Conservation (phyloP, 2,888 invertebrate genomes). For the Cheilosia grossa region DNA sequence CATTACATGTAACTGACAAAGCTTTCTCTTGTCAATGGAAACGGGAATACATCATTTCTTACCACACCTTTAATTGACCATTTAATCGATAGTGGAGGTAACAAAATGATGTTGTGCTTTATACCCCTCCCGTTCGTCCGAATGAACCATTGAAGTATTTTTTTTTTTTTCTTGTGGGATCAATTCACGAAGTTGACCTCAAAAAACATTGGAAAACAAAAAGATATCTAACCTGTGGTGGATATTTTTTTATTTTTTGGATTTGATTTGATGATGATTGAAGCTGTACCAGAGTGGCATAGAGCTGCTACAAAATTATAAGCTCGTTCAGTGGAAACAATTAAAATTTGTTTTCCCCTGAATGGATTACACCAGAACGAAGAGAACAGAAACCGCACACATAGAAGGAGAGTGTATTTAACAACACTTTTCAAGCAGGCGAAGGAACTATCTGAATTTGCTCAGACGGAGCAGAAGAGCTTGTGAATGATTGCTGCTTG, state of each 20-base stretch:
- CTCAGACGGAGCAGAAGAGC: not conserved
- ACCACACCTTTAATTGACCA: constrained; percentile 47
- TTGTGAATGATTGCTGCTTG: constrained; percentile 28
- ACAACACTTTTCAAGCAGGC: not conserved
- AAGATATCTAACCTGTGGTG: constrained; percentile 28
- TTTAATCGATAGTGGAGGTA: constrained; percentile 41
- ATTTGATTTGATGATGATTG: constrained; percentile 49
- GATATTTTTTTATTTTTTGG: not conserved
- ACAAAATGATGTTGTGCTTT: constrained; percentile 35
- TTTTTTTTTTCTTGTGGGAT: constrained; percentile 19
- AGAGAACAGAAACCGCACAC: constrained; percentile 15
- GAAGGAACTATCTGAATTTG: constrained; percentile 31
- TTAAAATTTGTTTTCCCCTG: constrained; percentile 41
- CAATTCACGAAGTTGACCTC: constrained; percentile 56
- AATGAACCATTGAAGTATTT: not conserved
- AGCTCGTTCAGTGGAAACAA: constrained; percentile 47
- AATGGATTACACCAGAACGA: constrained; percentile 14
- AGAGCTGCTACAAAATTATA: constrained; percentile 1
- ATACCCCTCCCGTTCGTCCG: not conserved
- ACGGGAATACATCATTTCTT: constrained; percentile 39
- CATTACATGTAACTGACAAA: constrained; percentile 47
- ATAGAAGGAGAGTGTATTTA: not conserved
- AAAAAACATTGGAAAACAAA: constrained; percentile 32
- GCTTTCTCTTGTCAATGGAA: constrained; percentile 46
- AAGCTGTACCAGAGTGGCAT: constrained; percentile 27